Conservation (phyloP, 2,113 vertebrate species). For the Bujurquina vittata region DNA sequence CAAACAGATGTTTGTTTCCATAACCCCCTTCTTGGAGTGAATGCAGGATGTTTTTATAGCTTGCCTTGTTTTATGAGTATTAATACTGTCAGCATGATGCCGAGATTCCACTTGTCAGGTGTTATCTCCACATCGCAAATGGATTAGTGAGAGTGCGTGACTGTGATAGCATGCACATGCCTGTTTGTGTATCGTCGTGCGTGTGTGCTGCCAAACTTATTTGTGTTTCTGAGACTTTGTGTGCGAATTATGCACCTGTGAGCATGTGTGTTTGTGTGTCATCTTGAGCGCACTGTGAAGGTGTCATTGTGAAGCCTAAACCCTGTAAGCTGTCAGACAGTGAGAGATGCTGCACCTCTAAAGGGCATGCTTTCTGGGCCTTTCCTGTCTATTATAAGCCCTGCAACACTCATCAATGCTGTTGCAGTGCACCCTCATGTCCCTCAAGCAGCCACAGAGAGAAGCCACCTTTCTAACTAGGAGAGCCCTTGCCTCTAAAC, state of each 20-base stretch:
- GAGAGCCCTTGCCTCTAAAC: conserved; percentile 70
- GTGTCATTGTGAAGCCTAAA: conserved; percentile 74
- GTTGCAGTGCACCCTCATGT: conserved; percentile 68
- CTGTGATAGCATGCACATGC: neutral
- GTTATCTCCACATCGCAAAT: conserved; percentile 53
- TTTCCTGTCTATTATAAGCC: conserved; percentile 80
- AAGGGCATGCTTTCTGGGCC: conserved; percentile 75
- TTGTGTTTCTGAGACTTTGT: conserved; percentile 51
- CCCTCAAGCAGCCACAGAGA: conserved; percentile 73
- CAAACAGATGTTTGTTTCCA: conserved; percentile 67
- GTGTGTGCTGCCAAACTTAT: conserved; percentile 58
- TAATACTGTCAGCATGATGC: conserved; percentile 64
- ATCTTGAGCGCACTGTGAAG: conserved; percentile 67
- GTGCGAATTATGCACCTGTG: conserved; percentile 63
- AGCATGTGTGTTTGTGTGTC: conserved; percentile 68
- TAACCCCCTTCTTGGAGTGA: conserved; percentile 45
- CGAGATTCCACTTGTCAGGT: conserved; percentile 64
- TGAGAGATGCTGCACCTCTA: conserved; percentile 79
- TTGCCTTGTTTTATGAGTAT: conserved; percentile 58
- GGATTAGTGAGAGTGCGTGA: conserved; percentile 48
- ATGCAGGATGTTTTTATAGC: conserved; percentile 63
- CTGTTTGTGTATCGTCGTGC: conserved; percentile 13
- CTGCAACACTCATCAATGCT: conserved; percentile 76
- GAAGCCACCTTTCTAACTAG: conserved; percentile 74
- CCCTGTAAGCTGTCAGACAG: conserved; percentile 77